Base-by-base conservation (phyloP, 2,113 vertebrate species). In the Mesembrinibis cayennensis region DNA sequence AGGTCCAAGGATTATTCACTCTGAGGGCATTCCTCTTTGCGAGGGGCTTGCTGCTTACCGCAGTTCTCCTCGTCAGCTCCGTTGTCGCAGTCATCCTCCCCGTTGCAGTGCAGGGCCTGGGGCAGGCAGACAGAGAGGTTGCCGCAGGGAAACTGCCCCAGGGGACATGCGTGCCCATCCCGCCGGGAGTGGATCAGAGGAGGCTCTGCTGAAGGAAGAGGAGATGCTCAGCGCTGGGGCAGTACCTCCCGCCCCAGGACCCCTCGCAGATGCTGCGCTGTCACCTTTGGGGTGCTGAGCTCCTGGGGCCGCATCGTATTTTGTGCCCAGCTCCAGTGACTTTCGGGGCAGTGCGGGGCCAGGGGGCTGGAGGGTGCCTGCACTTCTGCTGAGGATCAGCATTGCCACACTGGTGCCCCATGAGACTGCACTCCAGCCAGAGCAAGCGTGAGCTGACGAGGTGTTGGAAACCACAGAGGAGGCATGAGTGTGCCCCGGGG, bases 1-100 rank as follows among this genome's bases (percentile, higher is more conserved):
- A 12, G 13, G 26, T 6, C 8, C 0, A 1, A 17, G 18, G 22
- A 17, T 45, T 16, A 10, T 11, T 59, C 30, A 1, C 30, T 2
- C n/a, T 7, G 22, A 61, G 73, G 47, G 2, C 73, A 19, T 3
- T 50, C 38, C 25, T 21, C 56, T 16, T 13, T 11, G 45, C 5
- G 3, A 32, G 47, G 30, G 53, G 10, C 20, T 44, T 3, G 22
- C 66, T 20, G 45, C 95, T 98, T 90, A 98, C 98, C 98, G 9
- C 98, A 98, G 94, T 98, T 95, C 67, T 98, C 98, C 72, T 98
- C 98, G 1, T 98, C 98, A 1, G 98, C 98, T 18, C 98, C 98
- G 32, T 98, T 97, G 12, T 17, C 83, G 25, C 98, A 98, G 94
- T 98, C 96, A 15, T 89, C 81, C 26, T 89, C 91, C 12, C 98